Evolutionary conservation across 1,140 invertebrate genomes (phyloP).

Genomic region (Alviniconcha marisindica): DNA sequence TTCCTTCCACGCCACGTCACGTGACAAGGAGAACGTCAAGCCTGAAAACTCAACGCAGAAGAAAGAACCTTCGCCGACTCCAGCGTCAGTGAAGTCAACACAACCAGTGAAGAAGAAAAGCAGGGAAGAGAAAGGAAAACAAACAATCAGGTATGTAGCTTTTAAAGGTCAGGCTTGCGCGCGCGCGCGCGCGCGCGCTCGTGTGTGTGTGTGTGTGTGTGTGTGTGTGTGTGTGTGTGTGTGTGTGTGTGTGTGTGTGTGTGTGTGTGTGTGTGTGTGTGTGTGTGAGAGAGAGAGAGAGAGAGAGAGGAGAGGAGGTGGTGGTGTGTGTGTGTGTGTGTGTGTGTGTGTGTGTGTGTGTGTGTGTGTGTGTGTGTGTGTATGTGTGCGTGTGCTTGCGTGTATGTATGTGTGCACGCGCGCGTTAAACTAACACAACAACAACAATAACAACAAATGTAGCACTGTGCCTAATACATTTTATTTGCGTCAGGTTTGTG

Average conservation of each 20-base stretch:
- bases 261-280: not conserved
- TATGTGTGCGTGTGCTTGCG: not conserved
- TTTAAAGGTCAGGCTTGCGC: too few relatives aligned
- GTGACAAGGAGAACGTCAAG: not conserved
- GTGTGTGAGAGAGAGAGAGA: not conserved
- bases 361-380: slow-evolving; percentile 14
- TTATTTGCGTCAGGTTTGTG: not conserved
- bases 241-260: not conserved
- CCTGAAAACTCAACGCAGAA: slow-evolving; percentile 4
- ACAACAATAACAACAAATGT: too few relatives aligned
- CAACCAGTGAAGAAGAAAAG: not conserved
- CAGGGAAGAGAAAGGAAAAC: not conserved
- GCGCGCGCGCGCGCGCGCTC: too few relatives aligned
- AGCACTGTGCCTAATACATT: not conserved
- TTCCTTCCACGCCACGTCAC: not conserved
- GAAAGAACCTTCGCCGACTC: not conserved
- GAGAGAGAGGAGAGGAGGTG: not conserved
- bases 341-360: not conserved
- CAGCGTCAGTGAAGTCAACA: not conserved
- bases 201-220: not conserved
- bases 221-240: not conserved
- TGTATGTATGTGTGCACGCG: not conserved
- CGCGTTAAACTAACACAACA: not conserved
- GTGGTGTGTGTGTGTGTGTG: not conserved
- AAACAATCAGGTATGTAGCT: slow-evolving; percentile 1